A percentile compares a stretch with the other conserved stretches of the same genome.
phyloP scores from a whole-genome alignment of 2,888 invertebrate species.

The Cephonodes hylas region DNA sequence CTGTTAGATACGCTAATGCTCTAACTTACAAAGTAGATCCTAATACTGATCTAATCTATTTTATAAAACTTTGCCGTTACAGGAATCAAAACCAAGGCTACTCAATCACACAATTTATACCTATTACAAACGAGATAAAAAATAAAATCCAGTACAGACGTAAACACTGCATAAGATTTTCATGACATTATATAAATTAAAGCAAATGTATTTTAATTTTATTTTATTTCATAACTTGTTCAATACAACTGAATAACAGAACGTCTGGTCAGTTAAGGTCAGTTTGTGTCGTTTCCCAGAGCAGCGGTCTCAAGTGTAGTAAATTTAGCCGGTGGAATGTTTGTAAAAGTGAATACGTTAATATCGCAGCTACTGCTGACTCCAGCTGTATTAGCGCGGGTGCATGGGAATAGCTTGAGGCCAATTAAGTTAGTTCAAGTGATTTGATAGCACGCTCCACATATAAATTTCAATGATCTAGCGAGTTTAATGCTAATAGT shows the following conservation, averaged over 20 bases:
- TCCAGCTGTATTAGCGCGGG: neutral
- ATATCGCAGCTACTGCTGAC: neutral
- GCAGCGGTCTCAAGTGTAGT: neutral
- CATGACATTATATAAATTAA: neutral
- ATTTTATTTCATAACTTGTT: neutral
- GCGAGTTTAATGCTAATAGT: neutral
- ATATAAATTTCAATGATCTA: neutral
- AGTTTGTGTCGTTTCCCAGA: neutral
- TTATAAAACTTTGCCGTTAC: too few species aligned
- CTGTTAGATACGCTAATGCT: too few species aligned
- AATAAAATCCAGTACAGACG: too few species aligned
- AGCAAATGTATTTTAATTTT: neutral
- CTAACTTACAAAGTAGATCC: too few species aligned
- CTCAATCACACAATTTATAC: too few species aligned
- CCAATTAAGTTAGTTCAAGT: neutral
- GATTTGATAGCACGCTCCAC: neutral
- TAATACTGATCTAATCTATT: too few species aligned
- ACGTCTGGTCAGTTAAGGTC: neutral
- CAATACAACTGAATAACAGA: neutral
- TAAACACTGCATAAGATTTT: too few species aligned
- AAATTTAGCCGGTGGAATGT: neutral
- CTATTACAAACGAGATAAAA: too few species aligned
- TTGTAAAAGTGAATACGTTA: conserved; percentile 2
- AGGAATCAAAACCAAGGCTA: too few species aligned
- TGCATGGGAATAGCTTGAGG: neutral